Evolutionary conservation across 2,797 vertebrate genomes (phyloP), one percentile per base, ranked within the genome.

Genomic region (Gymnoscopelus braueri): DNA sequence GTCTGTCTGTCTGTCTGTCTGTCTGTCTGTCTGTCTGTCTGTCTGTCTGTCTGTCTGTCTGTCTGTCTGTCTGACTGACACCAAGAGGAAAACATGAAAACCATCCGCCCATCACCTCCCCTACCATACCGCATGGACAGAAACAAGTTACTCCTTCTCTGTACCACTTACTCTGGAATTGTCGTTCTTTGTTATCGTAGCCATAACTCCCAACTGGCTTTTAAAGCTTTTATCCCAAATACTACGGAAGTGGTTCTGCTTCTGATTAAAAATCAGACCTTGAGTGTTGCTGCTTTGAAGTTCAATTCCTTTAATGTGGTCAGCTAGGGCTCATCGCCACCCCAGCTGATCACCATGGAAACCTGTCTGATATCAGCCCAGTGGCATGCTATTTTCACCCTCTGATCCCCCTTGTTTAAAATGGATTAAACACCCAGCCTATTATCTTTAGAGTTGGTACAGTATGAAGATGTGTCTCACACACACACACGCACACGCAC

Each of bases 11-110:
- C 80, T 67, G 79, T 88, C 79, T 84, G 32, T 55, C 8, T 55
- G 32, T 44, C 23, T 55, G 71, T 84, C 60, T 79, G 69, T 54
- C 64, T 80, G 88, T n/a, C n/a, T 81, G 71, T 70, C 65, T 67
- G 69, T 60, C 54, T 62, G 80, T 73, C 63, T 80, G 80, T 84
- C 80, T 67, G 79, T 88, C 79, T 84, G 32, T 55, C 8, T 55
- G 32, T 44, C 23, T 55, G 71, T 84, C 60, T 79, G 69, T 54
- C 64, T 80, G 88, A 86, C 80, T 74, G 78, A 82, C 82, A 75
- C 79, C 49, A 32, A 65, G 74, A 84, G 84, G 67, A 69, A 87
- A 83, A 86, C 85, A 44, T 44, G 8, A 44, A 44, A 44, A 8
- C 39, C 8, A 44, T 44, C 39, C 39, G 8, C 39, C 39, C 39